Conservation (phyloP, 1,140 invertebrate genomes). For the Leptinotarsa texana region DNA sequence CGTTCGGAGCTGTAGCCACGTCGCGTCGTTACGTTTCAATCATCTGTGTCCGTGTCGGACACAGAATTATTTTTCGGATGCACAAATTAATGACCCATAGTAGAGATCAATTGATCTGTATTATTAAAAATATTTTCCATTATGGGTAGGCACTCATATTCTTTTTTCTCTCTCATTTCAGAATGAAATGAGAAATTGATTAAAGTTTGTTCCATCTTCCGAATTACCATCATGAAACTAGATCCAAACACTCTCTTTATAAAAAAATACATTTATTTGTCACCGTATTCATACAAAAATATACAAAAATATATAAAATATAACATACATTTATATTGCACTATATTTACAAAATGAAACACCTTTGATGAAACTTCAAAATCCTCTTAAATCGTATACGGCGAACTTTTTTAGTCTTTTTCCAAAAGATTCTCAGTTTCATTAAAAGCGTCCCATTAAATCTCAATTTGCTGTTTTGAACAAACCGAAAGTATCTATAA, state of each 20-base stretch:
- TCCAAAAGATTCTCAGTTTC: constrained; percentile 28
- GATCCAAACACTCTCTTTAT: neutral
- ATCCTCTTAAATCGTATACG: constrained; percentile 37
- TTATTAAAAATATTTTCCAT: too few relatives aligned
- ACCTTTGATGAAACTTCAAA: constrained; percentile 25
- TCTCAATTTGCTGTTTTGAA: neutral
- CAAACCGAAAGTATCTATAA: constrained; percentile 28
- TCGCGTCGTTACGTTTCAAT: too few relatives aligned
- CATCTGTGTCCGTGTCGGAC: too few relatives aligned
- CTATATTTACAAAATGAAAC: constrained; percentile 41
- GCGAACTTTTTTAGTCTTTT: constrained; percentile 40
- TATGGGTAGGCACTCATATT: too few relatives aligned
- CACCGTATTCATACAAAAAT: constrained; percentile 42
- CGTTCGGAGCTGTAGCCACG: too few relatives aligned
- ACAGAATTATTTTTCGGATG: too few relatives aligned
- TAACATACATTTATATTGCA: constrained; percentile 41
- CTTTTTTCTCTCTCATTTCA: too few relatives aligned
- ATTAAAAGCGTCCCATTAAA: neutral
- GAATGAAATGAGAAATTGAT: too few relatives aligned
- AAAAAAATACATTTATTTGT: constrained; percentile 41
- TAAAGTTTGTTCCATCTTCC: too few relatives aligned
- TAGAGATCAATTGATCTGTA: too few relatives aligned
- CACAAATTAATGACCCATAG: too few relatives aligned
- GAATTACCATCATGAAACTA: too few relatives aligned
- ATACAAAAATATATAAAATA: constrained; percentile 41